These are phyloP conservation scores for Cinara cedri DNA, from an alignment of 2,888 invertebrate genomes.

Conservation along the genomic window DNA sequence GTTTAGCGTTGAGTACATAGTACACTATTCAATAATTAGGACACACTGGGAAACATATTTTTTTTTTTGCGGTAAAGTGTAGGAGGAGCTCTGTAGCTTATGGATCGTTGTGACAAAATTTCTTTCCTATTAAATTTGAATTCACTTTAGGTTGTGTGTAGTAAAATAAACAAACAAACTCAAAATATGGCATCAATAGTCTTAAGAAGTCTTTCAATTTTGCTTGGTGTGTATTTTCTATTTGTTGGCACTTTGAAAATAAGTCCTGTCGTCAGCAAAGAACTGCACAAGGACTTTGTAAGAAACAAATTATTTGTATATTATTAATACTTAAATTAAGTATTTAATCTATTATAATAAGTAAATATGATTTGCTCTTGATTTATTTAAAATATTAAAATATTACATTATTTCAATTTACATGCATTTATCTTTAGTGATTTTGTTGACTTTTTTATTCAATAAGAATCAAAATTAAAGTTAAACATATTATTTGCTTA, in stretches of 20 bases:
- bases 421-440: too few relatives aligned
- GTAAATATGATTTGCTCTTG: background rate
- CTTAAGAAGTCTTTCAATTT: slow-evolving; percentile 85
- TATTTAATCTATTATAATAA: slow-evolving; percentile 12
- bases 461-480: too few relatives aligned
- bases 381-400: too few relatives aligned
- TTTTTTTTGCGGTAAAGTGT: slow-evolving; percentile 22
- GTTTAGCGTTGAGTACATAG: background rate
- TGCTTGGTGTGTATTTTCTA: slow-evolving; percentile 92
- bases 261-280: slow-evolving; percentile 89
- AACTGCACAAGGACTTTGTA: slow-evolving; percentile 95
- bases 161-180: background rate
- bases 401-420: too few relatives aligned
- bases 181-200: slow-evolving; percentile 75
- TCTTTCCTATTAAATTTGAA: slow-evolving; percentile 25
- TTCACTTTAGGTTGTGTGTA: background rate
- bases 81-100: slow-evolving; percentile 34
- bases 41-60: slow-evolving; percentile 29
- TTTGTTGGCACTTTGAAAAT: slow-evolving; percentile 93
- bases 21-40: background rate
- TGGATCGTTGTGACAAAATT: background rate
- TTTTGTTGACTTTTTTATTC: too few relatives aligned
- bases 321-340: background rate
- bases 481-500: too few relatives aligned
- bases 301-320: slow-evolving; percentile 63